These are phyloP conservation scores for Hemiscyllium ocellatum DNA, from an alignment of 2,113 vertebrate species.

Conservation along the genomic window DNA sequence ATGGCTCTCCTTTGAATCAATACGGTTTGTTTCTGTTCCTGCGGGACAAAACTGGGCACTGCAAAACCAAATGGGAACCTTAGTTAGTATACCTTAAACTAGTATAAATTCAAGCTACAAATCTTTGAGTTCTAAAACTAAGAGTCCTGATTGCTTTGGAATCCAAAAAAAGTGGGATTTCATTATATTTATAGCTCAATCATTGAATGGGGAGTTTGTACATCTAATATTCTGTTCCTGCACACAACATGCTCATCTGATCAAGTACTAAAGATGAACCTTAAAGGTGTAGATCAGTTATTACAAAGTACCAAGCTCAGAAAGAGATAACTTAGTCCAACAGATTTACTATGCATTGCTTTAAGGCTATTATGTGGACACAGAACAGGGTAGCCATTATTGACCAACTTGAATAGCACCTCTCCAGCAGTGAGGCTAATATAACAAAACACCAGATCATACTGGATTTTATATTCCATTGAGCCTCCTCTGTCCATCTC, in stretches of 20 bases:
- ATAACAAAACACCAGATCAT: not conserved
- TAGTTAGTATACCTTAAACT: not conserved
- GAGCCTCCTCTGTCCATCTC: not conserved
- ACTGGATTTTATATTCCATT: not conserved
- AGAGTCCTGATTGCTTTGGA: not conserved
- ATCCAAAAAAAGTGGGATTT: not conserved
- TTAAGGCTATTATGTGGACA: no score
- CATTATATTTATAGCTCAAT: no score
- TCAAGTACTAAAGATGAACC: not conserved
- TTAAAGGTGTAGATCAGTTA: not conserved
- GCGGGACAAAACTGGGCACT: not conserved
- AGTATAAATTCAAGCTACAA: not conserved
- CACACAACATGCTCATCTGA: not conserved
- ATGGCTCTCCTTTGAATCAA: not conserved
- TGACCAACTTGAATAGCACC: no score
- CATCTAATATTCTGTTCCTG: not conserved
- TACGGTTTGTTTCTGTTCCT: not conserved
- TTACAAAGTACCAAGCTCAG: not conserved
- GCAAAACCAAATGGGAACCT: not conserved
- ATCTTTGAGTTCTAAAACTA: not conserved
- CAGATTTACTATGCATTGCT: no score
- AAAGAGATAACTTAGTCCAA: no score
- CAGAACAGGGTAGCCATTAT: no score
- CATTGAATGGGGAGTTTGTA: no score
- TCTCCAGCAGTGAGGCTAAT: no score